Evolutionary conservation across 2,113 vertebrate species (phyloP).

Genomic region (Microcebus griseorufus): DNA sequence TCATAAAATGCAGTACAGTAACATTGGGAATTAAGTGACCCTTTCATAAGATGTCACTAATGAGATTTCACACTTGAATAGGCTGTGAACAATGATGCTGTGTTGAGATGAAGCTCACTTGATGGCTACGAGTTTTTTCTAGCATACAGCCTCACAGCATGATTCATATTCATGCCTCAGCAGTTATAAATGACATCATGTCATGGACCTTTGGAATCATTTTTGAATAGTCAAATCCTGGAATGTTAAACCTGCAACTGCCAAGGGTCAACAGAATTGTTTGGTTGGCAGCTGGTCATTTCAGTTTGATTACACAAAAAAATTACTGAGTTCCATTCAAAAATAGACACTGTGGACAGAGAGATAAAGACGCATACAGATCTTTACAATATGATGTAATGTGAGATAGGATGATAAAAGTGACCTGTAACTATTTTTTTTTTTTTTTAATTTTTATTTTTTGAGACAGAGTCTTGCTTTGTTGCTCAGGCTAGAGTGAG

Average conservation of each 20-base stretch:
- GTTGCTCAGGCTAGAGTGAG: too few species aligned
- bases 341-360: not conserved
- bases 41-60: not conserved
- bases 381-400: not conserved
- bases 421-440: not conserved
- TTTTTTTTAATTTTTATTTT: too few species aligned
- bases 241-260: not conserved
- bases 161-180: not conserved
- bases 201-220: not conserved
- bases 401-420: not conserved
- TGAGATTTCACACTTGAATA: not conserved
- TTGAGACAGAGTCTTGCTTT: too few species aligned
- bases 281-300: not conserved
- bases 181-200: not conserved
- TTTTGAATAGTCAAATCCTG: not conserved
- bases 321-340: not conserved
- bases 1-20: not conserved
- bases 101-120: not conserved
- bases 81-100: not conserved
- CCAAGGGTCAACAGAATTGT: not conserved
- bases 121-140: not conserved
- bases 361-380: not conserved
- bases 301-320: not conserved
- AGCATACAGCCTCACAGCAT: not conserved
- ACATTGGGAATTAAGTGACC: not conserved